phyloP scores from a whole-genome alignment of 1,140 invertebrate genomes.

The Drosophila seguyi region DNA sequence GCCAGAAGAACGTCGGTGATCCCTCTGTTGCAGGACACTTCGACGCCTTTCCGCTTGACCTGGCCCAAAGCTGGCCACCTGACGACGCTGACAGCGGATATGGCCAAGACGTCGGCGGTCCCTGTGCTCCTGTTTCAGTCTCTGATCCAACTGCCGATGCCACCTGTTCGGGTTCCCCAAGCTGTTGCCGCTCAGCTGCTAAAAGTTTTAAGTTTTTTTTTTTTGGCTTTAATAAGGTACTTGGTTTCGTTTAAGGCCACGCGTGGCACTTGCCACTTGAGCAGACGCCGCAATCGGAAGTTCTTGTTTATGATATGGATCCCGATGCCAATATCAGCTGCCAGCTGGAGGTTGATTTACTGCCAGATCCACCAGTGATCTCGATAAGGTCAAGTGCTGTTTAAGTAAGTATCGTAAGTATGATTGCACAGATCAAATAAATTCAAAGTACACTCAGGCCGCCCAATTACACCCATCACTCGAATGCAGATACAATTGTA shows the following conservation, averaged over 20 bases:
- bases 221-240: conserved; percentile 32
- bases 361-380: not conserved
- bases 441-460: conserved; percentile 41
- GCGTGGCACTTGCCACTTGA: conserved; percentile 70
- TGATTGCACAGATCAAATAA: conserved; percentile 25
- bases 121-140: conserved; percentile 9
- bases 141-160: conserved; percentile 28
- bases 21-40: conserved; percentile 12
- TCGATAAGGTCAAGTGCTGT: conserved; percentile 17
- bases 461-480: conserved; percentile 32
- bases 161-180: conserved; percentile 61
- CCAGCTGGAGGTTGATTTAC: conserved; percentile 30
- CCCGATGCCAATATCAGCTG: conserved; percentile 58
- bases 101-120: conserved; percentile 50
- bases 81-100: conserved; percentile 58
- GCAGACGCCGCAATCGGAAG: conserved; percentile 72
- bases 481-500: conserved; percentile 51
- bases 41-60: conserved; percentile 59
- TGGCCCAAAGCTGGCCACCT: conserved; percentile 31
- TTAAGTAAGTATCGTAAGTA: conserved; percentile 1
- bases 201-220: conserved; percentile 26
- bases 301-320: conserved; percentile 71
- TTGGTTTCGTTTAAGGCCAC: conserved; percentile 44
- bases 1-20: conserved; percentile 20
- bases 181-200: conserved; percentile 67